Base-by-base conservation (phyloP, 2,797 vertebrate species). In the Gallinago stenura region DNA sequence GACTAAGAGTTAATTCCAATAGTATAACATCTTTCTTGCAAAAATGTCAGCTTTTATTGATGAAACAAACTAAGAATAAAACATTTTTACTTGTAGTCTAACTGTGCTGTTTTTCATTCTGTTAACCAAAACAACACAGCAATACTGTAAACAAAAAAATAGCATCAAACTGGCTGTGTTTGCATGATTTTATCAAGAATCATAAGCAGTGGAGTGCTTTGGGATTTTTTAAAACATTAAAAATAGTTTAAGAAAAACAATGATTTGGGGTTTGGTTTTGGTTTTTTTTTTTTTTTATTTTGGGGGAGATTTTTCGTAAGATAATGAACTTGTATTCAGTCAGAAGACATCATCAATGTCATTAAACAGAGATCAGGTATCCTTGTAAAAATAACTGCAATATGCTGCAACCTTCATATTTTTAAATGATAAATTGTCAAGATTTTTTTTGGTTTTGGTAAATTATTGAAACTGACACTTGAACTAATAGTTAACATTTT, bases 1-100 rank as follows among this genome's bases (percentile, higher is more conserved):
- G 98, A 98, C 98, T 98, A 98, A 98, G 97, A 98, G 97, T 98
- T 98, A 98, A 98, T 98, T 98, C 98, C 97, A 97, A 98, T 98
- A 97, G 97, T 97, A 97, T 98, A 98, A 98, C 98, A 98, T 98
- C 97, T 98, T 98, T 98, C 97, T 97, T 97, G 97, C 97, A 98
- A 97, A 97, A 97, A 98, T 94, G 98, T 98, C 98, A 98, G 96
- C 96, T 97, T 98, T 98, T 98, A 98, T 98, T 98, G 98, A 98
- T 98, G 98, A 98, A 98, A 98, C 97, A 98, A 98, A 97, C 97
- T 97, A 97, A 98, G 98, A 98, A 98, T 98, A 98, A 98, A 98
- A 97, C 97, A 98, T 98, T 98, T 98, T 98, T 98, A 98, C 96
- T 97, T 96, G 94, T 97, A 97, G 96, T 94, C 95, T 97, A 97